Percentiles rank a stretch among this genome's conserved stretches.
phyloP scores from a whole-genome alignment of 2,888 invertebrate genomes.

The Oscheius sp. region DNA sequence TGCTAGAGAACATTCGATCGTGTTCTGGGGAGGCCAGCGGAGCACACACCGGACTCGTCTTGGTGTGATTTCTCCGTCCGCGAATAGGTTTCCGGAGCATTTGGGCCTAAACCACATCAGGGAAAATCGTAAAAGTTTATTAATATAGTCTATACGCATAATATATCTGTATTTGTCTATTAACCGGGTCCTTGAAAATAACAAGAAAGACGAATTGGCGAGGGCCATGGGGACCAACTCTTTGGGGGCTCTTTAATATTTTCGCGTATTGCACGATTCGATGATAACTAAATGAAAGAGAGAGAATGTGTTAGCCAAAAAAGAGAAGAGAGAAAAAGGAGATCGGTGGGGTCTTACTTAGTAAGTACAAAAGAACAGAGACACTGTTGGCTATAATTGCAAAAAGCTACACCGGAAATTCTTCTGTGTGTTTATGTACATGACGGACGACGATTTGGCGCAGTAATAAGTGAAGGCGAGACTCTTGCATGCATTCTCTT shows the following conservation, averaged over 20 bases:
- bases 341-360: constrained; percentile 45
- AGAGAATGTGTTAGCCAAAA: constrained; percentile 7
- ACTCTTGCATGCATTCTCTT: constrained; percentile 18
- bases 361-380: constrained; percentile 52
- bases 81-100: constrained; percentile 53
- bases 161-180: constrained; percentile 29
- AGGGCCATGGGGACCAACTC: background rate
- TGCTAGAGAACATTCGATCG: constrained; percentile 29
- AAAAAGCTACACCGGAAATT: constrained; percentile 27
- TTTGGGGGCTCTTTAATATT: background rate
- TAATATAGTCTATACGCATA: constrained; percentile 14
- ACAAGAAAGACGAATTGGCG: constrained; percentile 32
- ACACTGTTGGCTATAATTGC: constrained; percentile 30
- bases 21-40: constrained; percentile 36
- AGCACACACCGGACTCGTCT: constrained; percentile 14
- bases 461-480: constrained; percentile 4
- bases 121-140: constrained; percentile 28
- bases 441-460: constrained; percentile 30
- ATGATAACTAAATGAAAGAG: constrained; percentile 14
- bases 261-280: constrained; percentile 31
- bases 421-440: constrained; percentile 9
- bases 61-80: constrained; percentile 33
- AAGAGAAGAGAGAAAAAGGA: constrained; percentile 11
- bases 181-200: constrained; percentile 31
- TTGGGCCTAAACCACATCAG: constrained; percentile 43